Evolutionary conservation across 2,797 vertebrate species (phyloP), one percentile per base, ranked within the genome.

Genomic region (Phataginus tetradactyla): DNA sequence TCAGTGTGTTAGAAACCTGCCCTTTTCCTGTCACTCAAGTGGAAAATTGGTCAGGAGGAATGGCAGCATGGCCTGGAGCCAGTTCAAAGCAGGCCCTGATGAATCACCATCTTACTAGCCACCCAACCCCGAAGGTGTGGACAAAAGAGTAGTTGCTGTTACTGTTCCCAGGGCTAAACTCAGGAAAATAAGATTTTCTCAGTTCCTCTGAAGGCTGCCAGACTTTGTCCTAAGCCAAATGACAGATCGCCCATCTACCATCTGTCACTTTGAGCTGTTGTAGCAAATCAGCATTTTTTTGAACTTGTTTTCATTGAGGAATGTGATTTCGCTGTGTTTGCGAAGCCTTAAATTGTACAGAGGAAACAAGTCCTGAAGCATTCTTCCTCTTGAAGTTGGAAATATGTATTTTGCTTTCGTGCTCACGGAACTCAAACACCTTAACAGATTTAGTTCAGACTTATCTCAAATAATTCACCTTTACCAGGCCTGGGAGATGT

Each of bases 201-300:
- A 59, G 49, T 86, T 95, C 49, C 61, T 86, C 51, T 94, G 86
- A 96, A 95, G 61, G 94, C 77, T 85, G 86, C 39, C 96, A 95
- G 89, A 97, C 79, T 91, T 95, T 81, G 91, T 80, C 79, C 75
- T 83, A 94, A 93, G 72, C 81, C 95, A 97, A 94, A 93, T 95
- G 90, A 96, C 90, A 95, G 55, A 95, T 96, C 4, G 0, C 53
- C 66, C 23, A 15, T 96, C 92, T 93, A 86, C 95, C 86, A 96
- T 95, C 88, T 96, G 96, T 95, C 96, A 87, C 61, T 96, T 95
- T 95, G 71, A 96, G 97, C 59, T 94, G 57, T 94, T 93, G 68
- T 95, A 95, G 95, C 66, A 96, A 96, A 92, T 97, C 71, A 97
- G 87, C 88, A 91, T 66, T 92, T 93, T 94, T 90, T 96, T 86